phyloP scores from a whole-genome alignment of 2,797 vertebrate species.

The Adrianichthys oophorus region DNA sequence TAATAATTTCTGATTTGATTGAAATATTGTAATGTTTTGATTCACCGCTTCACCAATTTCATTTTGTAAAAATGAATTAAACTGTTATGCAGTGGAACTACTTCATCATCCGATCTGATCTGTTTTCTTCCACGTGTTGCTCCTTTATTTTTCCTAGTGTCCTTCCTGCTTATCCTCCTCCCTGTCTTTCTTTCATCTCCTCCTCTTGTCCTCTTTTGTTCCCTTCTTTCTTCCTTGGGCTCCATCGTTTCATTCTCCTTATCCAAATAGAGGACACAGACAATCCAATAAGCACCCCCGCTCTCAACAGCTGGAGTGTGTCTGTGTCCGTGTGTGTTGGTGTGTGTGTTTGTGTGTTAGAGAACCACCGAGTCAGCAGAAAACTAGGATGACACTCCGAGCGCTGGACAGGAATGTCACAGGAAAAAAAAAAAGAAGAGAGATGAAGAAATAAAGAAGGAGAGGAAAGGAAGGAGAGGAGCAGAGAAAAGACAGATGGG shows the following conservation, averaged over 20 bases:
- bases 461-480: conserved; percentile 12
- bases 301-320: conserved; percentile 69
- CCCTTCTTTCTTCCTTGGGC: conserved; percentile 16
- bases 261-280: conserved; percentile 75
- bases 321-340: conserved; percentile 32
- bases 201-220: conserved; percentile 23
- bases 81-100: no score
- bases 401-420: conserved; percentile 70
- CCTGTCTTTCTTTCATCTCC: neutral
- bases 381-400: conserved; percentile 71
- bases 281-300: conserved; percentile 75
- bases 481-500: conserved; percentile 34
- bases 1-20: no score
- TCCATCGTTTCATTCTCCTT: conserved; percentile 64
- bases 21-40: no score
- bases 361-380: conserved; percentile 64
- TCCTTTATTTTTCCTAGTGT: conserved; percentile 2
- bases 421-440: conserved; percentile 25
- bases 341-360: conserved; percentile 33
- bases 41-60: no score
- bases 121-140: neutral
- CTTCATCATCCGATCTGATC: no score
- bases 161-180: conserved; percentile 2
- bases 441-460: conserved; percentile 34
- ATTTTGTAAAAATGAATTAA: no score